These are phyloP conservation scores for Yponomeuta sedellus DNA, from an alignment of 2,888 invertebrate species.

Conservation along the genomic window DNA sequence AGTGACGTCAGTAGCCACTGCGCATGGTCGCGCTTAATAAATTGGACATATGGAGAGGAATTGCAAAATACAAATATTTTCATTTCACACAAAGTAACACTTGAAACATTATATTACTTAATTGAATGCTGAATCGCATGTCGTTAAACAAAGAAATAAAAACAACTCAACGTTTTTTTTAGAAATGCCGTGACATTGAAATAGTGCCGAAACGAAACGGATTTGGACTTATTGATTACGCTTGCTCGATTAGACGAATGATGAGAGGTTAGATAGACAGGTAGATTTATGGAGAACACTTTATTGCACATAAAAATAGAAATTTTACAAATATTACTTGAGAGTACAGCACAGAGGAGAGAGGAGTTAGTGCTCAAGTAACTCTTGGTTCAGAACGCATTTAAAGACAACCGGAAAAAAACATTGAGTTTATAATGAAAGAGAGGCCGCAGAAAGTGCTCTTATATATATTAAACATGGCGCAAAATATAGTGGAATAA, in stretches of 20 bases:
- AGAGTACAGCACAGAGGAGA: no score
- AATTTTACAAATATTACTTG: no score
- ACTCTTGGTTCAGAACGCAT: not conserved
- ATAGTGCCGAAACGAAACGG: constrained; percentile 4
- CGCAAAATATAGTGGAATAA: no score
- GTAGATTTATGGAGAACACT: no score
- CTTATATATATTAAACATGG: no score
- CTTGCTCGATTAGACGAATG: not conserved
- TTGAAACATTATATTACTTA: not conserved
- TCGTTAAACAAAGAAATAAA: not conserved
- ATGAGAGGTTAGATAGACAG: no score
- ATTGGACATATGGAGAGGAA: constrained; percentile 20
- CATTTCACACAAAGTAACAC: not conserved
- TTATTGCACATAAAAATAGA: no score
- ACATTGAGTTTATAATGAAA: no score
- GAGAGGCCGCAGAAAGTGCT: no score
- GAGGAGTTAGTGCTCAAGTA: not conserved
- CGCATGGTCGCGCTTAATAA: constrained; percentile 24
- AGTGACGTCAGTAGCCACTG: constrained; percentile 34
- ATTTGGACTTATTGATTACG: constrained; percentile 4
- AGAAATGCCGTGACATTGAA: constrained; percentile 8
- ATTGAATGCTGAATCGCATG: not conserved
- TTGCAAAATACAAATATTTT: not conserved
- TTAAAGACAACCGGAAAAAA: not conserved
- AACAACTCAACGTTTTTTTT: not conserved